These are phyloP conservation scores for Anthopleura xanthogrammica DNA, from an alignment of 92 coral and sea anemone species.

Conservation along the genomic window DNA sequence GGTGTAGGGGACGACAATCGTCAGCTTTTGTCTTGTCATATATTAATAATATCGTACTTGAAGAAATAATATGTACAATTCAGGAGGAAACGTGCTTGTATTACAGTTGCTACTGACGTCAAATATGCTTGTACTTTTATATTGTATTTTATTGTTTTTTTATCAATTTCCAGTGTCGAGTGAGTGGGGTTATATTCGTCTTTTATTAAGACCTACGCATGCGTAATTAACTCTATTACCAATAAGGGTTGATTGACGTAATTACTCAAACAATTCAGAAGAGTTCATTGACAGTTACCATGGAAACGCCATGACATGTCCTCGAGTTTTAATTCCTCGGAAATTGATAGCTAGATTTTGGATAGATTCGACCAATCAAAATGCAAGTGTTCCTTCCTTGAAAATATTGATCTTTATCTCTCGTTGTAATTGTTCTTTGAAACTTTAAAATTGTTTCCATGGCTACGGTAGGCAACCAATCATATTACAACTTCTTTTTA, in stretches of 20 bases:
- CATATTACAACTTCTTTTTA: not conserved
- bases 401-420: not conserved
- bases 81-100: too few relatives aligned
- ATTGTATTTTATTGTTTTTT: too few relatives aligned
- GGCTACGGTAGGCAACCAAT: not conserved
- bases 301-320: not conserved
- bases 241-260: not conserved
- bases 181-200: too few relatives aligned
- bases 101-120: too few relatives aligned
- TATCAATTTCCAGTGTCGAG: too few relatives aligned
- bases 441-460: not conserved
- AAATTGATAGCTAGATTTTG: not conserved
- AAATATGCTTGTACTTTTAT: too few relatives aligned
- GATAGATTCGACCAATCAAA: not conserved
- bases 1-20: not conserved
- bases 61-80: not conserved
- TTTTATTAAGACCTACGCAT: not conserved
- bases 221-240: not conserved
- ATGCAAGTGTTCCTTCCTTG: not conserved
- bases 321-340: not conserved
- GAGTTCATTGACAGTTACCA: not conserved
- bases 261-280: not conserved
- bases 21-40: not conserved
- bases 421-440: not conserved
- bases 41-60: not conserved